Conservation (phyloP, 2,113 vertebrate genomes). For the Hassar affinis region DNA sequence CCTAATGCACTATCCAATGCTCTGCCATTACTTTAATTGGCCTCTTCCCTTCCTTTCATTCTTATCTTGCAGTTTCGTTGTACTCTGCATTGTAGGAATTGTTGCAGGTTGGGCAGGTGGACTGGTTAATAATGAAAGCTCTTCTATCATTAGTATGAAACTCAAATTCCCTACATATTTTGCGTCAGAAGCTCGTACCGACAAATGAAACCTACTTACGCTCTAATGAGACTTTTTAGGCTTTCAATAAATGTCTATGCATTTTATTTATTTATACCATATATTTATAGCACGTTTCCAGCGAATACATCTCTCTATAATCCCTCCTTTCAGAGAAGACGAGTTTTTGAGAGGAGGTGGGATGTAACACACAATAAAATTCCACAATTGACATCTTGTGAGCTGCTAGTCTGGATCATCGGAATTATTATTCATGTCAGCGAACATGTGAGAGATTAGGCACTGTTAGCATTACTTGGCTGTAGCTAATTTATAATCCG, state of each 20-base stretch:
- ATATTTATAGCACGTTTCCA: background rate
- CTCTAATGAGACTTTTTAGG: background rate
- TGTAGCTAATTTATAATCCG: background rate
- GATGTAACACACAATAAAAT: too few species aligned
- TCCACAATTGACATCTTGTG: background rate
- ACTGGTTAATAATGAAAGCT: background rate
- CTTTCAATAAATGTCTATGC: background rate
- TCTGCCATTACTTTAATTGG: background rate
- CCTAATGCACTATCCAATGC: background rate
- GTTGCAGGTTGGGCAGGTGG: background rate
- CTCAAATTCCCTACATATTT: background rate
- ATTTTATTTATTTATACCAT: background rate
- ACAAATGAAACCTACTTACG: background rate
- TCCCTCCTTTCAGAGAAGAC: background rate
- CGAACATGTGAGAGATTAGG: background rate
- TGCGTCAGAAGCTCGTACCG: background rate
- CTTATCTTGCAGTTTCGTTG: background rate
- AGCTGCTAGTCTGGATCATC: background rate
- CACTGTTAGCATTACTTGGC: background rate
- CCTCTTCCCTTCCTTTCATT: background rate
- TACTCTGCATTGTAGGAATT: background rate
- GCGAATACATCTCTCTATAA: background rate
- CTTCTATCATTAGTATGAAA: constrained; percentile 1
- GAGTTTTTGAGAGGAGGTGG: background rate
- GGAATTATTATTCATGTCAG: background rate